Conservation (phyloP, 2,888 invertebrate genomes). For the Scaptomyza tumidula region DNA sequence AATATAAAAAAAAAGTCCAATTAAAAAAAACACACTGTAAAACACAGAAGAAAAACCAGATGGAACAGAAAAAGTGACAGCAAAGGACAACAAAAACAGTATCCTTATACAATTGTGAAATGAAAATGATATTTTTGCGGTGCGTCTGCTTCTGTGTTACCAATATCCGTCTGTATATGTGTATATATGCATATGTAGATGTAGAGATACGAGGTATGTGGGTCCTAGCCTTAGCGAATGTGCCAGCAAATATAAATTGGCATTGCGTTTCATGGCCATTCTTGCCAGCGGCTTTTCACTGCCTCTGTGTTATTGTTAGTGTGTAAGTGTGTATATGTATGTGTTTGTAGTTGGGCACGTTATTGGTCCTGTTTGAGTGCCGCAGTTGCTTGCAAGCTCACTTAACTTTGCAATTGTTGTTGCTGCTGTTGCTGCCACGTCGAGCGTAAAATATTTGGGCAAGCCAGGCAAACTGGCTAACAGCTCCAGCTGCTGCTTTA, state of each 20-base stretch:
- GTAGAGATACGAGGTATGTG: background rate
- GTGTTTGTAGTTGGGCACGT: background rate
- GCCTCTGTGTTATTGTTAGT: background rate
- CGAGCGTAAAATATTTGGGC: conserved; percentile 60
- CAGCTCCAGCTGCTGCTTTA: conserved; percentile 9
- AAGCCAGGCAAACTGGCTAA: conserved; percentile 36
- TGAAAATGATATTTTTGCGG: conserved; percentile 34
- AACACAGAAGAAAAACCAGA: background rate
- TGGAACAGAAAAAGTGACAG: background rate
- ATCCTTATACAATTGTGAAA: conserved; percentile 23
- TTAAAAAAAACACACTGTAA: background rate
- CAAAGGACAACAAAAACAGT: conserved; percentile 1
- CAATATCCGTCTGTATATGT: background rate
- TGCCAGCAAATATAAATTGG: conserved; percentile 40
- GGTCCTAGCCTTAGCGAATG: conserved; percentile 23
- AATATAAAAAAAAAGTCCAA: background rate
- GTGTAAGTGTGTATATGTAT: background rate
- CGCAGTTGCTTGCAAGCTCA: conserved; percentile 33
- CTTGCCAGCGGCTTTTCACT: conserved; percentile 15
- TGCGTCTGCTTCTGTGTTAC: conserved; percentile 12
- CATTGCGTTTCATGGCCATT: conserved; percentile 19
- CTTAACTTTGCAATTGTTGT: conserved; percentile 45
- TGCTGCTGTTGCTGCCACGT: conserved; percentile 37
- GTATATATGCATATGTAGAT: background rate
- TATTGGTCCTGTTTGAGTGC: conserved; percentile 29